Percentiles rank a stretch among this genome's conserved stretches.
phyloP scores from a whole-genome alignment of 2,797 vertebrate genomes.

The Phrynocephalus forsythii region DNA sequence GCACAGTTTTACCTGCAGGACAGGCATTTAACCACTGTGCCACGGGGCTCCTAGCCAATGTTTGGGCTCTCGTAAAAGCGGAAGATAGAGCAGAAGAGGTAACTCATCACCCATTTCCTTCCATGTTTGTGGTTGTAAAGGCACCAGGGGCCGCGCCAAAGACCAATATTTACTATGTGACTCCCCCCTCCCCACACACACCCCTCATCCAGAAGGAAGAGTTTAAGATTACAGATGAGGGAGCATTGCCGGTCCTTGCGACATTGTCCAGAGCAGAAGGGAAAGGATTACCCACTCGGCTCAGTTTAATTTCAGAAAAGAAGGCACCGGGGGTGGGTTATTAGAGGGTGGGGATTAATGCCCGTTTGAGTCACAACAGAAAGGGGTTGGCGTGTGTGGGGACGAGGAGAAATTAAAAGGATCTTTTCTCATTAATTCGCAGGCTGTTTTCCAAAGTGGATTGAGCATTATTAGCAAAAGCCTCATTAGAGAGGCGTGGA shows the following conservation, averaged over 20 bases:
- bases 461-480: background rate
- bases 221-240: background rate
- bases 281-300: background rate
- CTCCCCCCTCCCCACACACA: background rate
- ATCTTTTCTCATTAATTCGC: background rate
- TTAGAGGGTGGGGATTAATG: background rate
- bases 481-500: background rate
- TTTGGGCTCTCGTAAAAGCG: background rate
- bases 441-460: background rate
- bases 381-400: background rate
- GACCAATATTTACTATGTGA: background rate
- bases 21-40: no score
- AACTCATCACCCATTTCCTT: background rate
- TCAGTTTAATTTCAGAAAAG: background rate
- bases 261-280: background rate
- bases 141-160: background rate
- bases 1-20: no score
- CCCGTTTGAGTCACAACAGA: slow-evolving; percentile 4
- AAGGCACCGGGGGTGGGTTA: background rate
- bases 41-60: no score
- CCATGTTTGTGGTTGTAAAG: background rate
- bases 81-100: no score
- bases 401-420: slow-evolving; percentile 13
- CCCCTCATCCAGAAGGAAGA: background rate
- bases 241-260: background rate